Conservation (phyloP, 2,888 invertebrate species). For the Sphinx pinastri region DNA sequence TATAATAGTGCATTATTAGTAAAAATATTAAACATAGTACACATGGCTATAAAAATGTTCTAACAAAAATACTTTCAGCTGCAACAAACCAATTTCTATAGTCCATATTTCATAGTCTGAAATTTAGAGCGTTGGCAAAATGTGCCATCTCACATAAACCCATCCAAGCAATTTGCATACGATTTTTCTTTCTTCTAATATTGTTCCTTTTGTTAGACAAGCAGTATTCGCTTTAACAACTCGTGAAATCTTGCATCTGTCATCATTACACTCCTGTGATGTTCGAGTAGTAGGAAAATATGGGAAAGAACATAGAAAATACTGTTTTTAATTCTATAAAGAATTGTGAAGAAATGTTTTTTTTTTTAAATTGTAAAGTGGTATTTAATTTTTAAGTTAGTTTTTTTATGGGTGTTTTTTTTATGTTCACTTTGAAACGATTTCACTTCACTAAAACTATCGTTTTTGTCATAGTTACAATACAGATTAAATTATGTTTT, state of each 20-base stretch:
- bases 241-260: constrained; percentile 7
- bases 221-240: constrained; percentile 1
- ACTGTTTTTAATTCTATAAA: not conserved
- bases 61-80: not conserved
- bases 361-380: not conserved
- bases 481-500: no score
- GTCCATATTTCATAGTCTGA: no score
- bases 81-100: no score
- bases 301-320: not conserved
- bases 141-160: constrained; percentile 41
- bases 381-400: no score
- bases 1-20: no score
- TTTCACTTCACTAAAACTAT: no score
- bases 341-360: not conserved
- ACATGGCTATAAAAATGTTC: no score
- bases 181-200: constrained; percentile 60
- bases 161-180: constrained; percentile 62
- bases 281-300: not conserved
- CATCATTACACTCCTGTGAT: not conserved
- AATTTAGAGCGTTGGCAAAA: no score
- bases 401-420: no score
- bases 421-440: no score
- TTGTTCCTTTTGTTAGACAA: constrained; percentile 33
- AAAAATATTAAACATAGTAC: no score
- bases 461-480: no score